Percentiles rank a stretch among this genome's conserved stretches.
phyloP scores from a whole-genome alignment of 2,797 vertebrate genomes.

The Lemur catta region DNA sequence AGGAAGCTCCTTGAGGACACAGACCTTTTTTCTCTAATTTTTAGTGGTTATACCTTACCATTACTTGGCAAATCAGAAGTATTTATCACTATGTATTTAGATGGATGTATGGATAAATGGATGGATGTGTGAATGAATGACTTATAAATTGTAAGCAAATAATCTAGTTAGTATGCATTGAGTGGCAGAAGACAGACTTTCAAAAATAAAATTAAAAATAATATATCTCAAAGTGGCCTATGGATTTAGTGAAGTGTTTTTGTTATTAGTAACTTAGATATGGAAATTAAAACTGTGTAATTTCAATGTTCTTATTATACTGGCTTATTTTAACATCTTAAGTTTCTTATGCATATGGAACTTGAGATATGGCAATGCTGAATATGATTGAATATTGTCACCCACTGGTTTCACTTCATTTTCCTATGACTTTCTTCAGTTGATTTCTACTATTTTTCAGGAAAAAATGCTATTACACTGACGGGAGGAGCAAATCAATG shows the following conservation, averaged over 20 bases:
- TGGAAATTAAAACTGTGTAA: not conserved
- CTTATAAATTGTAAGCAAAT: not conserved
- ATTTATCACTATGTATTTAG: not conserved
- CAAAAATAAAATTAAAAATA: not conserved
- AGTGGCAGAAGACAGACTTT: not conserved
- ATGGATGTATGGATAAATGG: not conserved
- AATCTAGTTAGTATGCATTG: not conserved
- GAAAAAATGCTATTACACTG: conserved; percentile 98
- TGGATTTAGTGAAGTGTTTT: not conserved
- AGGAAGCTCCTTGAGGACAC: not conserved
- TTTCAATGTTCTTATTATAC: not conserved
- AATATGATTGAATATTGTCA: not conserved
- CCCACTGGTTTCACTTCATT: conserved; percentile 17
- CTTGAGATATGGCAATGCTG: conserved; percentile 27
- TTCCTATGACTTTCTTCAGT: conserved; percentile 65
- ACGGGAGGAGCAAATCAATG: conserved; percentile 95
- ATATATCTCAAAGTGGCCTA: not conserved
- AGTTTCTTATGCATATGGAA: conserved; percentile 31
- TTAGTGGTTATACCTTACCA: not conserved
- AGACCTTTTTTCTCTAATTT: not conserved
- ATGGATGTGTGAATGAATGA: not conserved
- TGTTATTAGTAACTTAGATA: not conserved
- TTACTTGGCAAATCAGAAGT: not conserved
- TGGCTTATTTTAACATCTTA: conserved; percentile 13
- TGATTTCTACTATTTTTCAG: conserved; percentile 87